These are phyloP conservation scores for Graptemys geographica DNA, from an alignment of 2,797 vertebrate species.

Conservation along the genomic window DNA sequence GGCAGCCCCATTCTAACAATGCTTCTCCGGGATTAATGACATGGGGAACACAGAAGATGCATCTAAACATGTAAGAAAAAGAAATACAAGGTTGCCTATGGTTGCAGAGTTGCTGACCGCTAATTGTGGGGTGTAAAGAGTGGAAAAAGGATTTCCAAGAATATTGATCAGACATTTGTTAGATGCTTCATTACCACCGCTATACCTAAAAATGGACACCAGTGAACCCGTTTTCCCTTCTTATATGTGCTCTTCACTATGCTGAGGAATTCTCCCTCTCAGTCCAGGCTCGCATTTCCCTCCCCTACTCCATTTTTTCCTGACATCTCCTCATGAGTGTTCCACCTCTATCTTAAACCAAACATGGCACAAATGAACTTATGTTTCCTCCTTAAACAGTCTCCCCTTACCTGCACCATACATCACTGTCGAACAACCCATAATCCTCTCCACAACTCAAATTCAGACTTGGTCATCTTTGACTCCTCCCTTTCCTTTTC, in stretches of 20 bases:
- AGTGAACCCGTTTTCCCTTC: not conserved
- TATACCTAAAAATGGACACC: not conserved
- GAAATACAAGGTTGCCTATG: not conserved
- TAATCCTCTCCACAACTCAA: not conserved
- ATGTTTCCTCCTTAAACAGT: not conserved
- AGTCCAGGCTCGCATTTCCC: not conserved
- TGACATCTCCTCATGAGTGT: not conserved
- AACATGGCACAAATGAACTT: not conserved
- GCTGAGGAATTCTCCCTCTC: not conserved
- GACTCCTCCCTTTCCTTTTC: not conserved
- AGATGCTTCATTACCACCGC: not conserved
- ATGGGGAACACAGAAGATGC: not conserved
- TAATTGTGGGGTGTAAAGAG: not conserved
- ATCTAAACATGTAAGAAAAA: not conserved
- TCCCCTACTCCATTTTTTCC: not conserved
- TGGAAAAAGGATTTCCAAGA: not conserved
- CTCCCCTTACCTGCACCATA: not conserved
- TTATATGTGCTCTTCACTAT: not conserved
- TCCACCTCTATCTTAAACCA: slow-evolving; percentile 5
- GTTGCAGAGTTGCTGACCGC: not conserved
- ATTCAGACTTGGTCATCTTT: not conserved
- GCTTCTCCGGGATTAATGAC: not conserved
- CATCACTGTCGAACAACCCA: not conserved
- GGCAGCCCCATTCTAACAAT: not conserved
- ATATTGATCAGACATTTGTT: not conserved